Base-by-base conservation (phyloP, 2,888 invertebrate genomes). In the Lasioglossum marginatum region DNA sequence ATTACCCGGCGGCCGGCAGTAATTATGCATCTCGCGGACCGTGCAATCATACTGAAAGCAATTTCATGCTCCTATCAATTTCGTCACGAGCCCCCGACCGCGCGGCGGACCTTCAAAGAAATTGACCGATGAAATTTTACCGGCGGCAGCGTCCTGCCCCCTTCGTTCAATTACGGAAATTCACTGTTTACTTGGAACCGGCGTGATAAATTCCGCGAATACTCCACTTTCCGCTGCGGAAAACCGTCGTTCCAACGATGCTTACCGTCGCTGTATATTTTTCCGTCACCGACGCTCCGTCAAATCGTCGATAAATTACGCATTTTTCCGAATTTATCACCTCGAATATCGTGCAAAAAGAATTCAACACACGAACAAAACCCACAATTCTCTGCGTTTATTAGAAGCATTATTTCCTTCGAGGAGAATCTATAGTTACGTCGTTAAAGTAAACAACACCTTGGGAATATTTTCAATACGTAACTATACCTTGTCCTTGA, bases 11-110 rank as follows among this genome's bases (percentile, higher is more conserved):
- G 34, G 66, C 34, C 66, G 66, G 27, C 57, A 31, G 31, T 79
- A 79, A 79, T 79, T 79, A 79, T 73, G 43, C 72, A 60, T 79
- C 60, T 6, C 79, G n/a, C 31, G 60, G 12, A n/a, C 40, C 60
- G 79, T 43, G 79, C 73, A 79, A 79, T 79, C 76, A 68, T 45
- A 75, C 66, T 80, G 79, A 80, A 80, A 74, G 79, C 79, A 76
- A 80, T 76, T 77, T 63, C 77, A 37, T 77, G 63, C 60, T 73
- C 52, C 70, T 77, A 72, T 81, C 60, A 79, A 81, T 77, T 68
- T 48, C 27, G 34, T n/a, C 45, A 45, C 31, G n/a, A n/a, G 43
- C 31, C 70, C 45, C 23, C 34, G 14, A 66, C 66, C 23, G 14
- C 16, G 60, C 23, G 31, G 6, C 34, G 27, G 23, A 43, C 19